These are phyloP conservation scores for Trachymyrmex cornetzi DNA, from an alignment of 1,140 invertebrate genomes.

Conservation along the genomic window DNA sequence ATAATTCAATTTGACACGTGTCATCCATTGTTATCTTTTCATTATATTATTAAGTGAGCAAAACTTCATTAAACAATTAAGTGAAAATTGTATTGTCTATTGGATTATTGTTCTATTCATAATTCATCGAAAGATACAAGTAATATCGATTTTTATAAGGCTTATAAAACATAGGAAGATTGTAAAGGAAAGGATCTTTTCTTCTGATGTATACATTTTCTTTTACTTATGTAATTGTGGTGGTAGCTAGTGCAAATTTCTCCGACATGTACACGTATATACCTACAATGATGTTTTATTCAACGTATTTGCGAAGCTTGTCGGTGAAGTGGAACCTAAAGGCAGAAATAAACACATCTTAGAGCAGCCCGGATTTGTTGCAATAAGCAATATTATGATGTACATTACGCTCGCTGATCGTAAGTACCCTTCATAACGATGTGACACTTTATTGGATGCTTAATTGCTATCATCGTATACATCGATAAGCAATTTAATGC, in stretches of 20 bases:
- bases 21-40: not conserved
- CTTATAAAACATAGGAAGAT: not conserved
- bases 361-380: not conserved
- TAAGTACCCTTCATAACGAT: constrained; percentile 17
- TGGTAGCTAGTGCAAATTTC: constrained; percentile 7
- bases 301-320: not conserved
- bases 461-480: constrained; percentile 21
- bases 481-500: constrained; percentile 6
- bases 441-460: constrained; percentile 12
- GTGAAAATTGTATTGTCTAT: not conserved
- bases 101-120: not conserved
- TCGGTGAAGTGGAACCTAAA: constrained; percentile 7
- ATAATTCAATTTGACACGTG: constrained; percentile 8
- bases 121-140: constrained; percentile 1
- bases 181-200: not conserved
- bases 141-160: not conserved
- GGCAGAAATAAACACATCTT: not conserved
- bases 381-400: constrained; percentile 9
- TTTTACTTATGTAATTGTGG: constrained; percentile 12
- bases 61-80: not conserved
- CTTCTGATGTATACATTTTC: not conserved
- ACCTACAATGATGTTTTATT: constrained; percentile 24
- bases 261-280: not conserved
- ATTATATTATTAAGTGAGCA: not conserved
- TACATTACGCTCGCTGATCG: not conserved